Base-by-base conservation (phyloP, 2,888 invertebrate genomes). In the Eudasyphora cyanicolor region DNA sequence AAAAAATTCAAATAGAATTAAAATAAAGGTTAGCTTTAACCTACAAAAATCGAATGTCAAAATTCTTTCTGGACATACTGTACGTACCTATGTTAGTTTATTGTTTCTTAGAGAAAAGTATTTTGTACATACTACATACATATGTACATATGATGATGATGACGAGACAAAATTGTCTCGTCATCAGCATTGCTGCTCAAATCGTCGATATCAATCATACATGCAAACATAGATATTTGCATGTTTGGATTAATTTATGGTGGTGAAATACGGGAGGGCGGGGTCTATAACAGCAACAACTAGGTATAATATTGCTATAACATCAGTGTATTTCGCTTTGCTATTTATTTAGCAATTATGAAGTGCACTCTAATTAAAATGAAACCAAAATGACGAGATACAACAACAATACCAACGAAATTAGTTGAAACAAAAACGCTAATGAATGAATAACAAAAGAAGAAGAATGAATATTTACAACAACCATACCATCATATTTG, bases 291-390 rank as follows among this genome's bases (percentile, higher is more conserved):
- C n/a, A n/a, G n/a, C n/a, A n/a, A n/a, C n/a, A n/a, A n/a, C n/a
- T n/a, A n/a, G n/a, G n/a, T n/a, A n/a, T 45, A 62, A 60, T 32
- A 19, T 64, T 29, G 38, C 45, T 45, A 57, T 12, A 27, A 57
- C 57, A 57, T 57, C 3, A 12, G 17, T 51, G 24, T 57, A 27
- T 57, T 70, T 6, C 38, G 67, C 32, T 77, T 77, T 77, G 75
- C 69, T 82, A 77, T 88, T 88, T 88, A 86, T 88, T 89, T 87
- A 89, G 88, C 87, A 90, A 89, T 90, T 90, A 90, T 89, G 88
- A 90, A 90, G 89, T 90, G 88, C 88, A 90, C 87, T 89, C 90
- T 90, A 90, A 90, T 90, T 90, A 88, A 89, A 90, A 89, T 81
- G 54, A 85, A 79, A 82, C 82, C 62, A 82, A 73, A 86, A 70